Base-by-base conservation (phyloP, 2,113 vertebrate genomes). In the Laticauda colubrina region DNA sequence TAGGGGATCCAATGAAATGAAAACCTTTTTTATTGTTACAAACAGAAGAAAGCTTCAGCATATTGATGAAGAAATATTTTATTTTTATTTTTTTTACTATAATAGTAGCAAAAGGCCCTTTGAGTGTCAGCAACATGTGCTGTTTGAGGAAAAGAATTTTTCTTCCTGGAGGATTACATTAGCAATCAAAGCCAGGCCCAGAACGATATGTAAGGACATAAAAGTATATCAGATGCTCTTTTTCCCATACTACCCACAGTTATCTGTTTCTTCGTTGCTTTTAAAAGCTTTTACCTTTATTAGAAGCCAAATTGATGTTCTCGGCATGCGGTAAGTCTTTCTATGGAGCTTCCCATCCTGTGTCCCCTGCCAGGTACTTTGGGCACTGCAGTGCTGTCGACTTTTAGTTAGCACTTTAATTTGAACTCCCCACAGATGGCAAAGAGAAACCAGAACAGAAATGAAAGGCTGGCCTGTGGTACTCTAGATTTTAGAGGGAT, bases 171-270 rank as follows among this genome's bases (percentile, higher is more conserved):
- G 86, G 92, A 96, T 96, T 93, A 95, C 56, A 95, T 94, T 95
- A 96, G 94, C 92, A 95, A 92, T 96, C 95, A 97, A 96, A 97
- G 54, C 9, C 87, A 97, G 85, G 88, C 53, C 81, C 92, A 92
- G 87, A 93, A 97, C 43, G 57, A 61, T 87, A 96, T 96, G 89
- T 90, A 85, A 61, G 56, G n/a, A 95, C 96, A 95, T 91, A 2
- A 51, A 96, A 94, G 51, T 89, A 92, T 0, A 20, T 21, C 93
- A 55, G 91, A 94, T 93, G 91, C 9, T 86, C 18, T 3, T 94
- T 96, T 81, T 29, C 93, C 53, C 24, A 85, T 95, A 59, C 81
- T 26, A 24, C 92, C 54, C 5, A 94, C 34, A 2, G 91, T 91
- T 45, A 75, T 94, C 51, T 87, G 0, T 87, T 91, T 87, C 92